Conservation (phyloP, 2,888 invertebrate genomes). For the Spodoptera picta region DNA sequence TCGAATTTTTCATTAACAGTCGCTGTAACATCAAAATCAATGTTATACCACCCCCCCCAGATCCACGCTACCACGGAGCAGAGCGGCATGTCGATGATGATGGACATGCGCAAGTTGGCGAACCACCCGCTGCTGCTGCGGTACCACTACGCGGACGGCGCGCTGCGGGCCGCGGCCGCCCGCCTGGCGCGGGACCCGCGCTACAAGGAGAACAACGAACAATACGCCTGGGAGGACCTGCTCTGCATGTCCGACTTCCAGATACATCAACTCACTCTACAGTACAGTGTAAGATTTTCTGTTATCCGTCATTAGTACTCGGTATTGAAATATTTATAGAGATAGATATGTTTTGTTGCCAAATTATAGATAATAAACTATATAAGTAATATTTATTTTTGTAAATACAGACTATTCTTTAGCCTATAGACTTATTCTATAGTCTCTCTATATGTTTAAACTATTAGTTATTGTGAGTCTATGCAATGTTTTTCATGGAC, state of each 20-base stretch:
- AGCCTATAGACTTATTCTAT: too few relatives aligned
- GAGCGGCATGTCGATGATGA: slow-evolving; percentile 94
- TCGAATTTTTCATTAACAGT: too few relatives aligned
- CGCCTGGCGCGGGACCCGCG: slow-evolving; percentile 90
- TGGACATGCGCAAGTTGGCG: slow-evolving; percentile 97
- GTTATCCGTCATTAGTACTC: too few relatives aligned
- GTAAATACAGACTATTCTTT: too few relatives aligned
- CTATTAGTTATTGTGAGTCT: too few relatives aligned
- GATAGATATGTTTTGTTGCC: too few relatives aligned
- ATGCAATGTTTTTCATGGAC: too few relatives aligned
- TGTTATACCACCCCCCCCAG: slow-evolving; percentile 58
- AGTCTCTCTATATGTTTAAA: too few relatives aligned
- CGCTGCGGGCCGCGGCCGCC: slow-evolving; percentile 91
- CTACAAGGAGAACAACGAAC: slow-evolving; percentile 93
- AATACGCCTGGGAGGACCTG: slow-evolving; percentile 96
- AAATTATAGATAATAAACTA: too few relatives aligned
- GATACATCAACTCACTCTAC: slow-evolving; percentile 93
- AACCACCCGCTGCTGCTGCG: slow-evolving; percentile 97
- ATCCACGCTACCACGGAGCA: slow-evolving; percentile 87
- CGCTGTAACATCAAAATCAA: too few relatives aligned
- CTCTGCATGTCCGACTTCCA: slow-evolving; percentile 97
- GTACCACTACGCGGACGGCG: slow-evolving; percentile 91
- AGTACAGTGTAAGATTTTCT: slow-evolving; percentile 87
- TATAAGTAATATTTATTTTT: too few relatives aligned
- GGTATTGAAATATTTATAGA: too few relatives aligned